Evolutionary conservation across 2,888 invertebrate species (phyloP), one percentile per base, ranked within the genome.

Genomic region (Drosophila quasianomalipes): DNA sequence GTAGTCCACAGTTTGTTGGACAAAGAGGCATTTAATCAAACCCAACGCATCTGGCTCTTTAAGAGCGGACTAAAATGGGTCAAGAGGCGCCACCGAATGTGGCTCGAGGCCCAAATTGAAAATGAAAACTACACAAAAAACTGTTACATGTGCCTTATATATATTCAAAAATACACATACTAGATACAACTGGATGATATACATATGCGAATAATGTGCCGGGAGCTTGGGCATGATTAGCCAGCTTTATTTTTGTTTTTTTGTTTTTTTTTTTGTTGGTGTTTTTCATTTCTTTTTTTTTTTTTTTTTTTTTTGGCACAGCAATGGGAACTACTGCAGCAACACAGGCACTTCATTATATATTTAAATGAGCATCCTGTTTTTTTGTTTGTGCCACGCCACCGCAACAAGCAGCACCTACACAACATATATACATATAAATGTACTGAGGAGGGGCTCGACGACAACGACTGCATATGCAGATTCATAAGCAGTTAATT

Each of bases 311-410:
- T 60, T 41, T 72, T 52, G 47, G 57, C 54, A 63, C 37, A 75
- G 59, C 75, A 71, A 76, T 81, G 64, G 65, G 69, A 72, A 53
- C 78, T 65, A 69, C 76, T 67, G 83, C 80, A 82, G 79, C 80
- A 85, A 85, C 86, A 87, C 89, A 82, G 81, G 79, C 91, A 91
- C 87, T 87, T 87, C 87, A 87, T 87, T 87, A 88, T 91, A 91
- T 88, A 88, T 88, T 88, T 88, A 88, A 88, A 88, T 88, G 88
- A 88, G 91, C 91, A 88, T 88, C 91, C 88, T 91, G 88, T 83
- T 80, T 83, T 53, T 67, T 52, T 65, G 39, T 66, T 65, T 59
- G 49, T 77, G 69, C 68, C 60, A 83, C 80, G 62, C 82, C 74
- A 69, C 70, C 74, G 82, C 87, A 73, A 66, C 72, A 73, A 62